These are phyloP conservation scores for human (Homo sapiens) DNA, from an alignment of 2,113 vertebrate genomes.

Conservation along the genomic window DNA sequence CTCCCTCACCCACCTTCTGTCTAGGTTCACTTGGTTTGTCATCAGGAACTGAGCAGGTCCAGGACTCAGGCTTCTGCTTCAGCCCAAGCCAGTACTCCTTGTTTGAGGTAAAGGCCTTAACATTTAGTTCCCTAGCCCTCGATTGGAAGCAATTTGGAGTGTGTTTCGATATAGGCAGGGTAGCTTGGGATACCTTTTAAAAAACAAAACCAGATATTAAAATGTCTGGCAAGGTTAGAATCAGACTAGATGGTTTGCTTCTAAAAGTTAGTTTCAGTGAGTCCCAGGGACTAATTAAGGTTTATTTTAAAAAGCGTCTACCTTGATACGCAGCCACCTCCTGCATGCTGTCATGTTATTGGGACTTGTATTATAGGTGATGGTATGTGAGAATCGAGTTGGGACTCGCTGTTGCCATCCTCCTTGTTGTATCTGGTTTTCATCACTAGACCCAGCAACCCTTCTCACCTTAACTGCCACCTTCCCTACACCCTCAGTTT, in stretches of 20 bases:
- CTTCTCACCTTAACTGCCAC: neutral
- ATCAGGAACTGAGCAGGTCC: slow-evolving; percentile 58
- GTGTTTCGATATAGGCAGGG: slow-evolving; percentile 65
- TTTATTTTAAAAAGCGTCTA: slow-evolving; percentile 68
- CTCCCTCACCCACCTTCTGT: neutral
- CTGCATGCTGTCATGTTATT: slow-evolving; percentile 75
- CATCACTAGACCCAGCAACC: slow-evolving; percentile 40
- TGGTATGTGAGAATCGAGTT: slow-evolving; percentile 42
- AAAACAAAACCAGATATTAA: slow-evolving; percentile 44
- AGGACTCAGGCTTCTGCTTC: slow-evolving; percentile 61
- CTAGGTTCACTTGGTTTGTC: slow-evolving; percentile 44
- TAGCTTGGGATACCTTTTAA: slow-evolving; percentile 63
- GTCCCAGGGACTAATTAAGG: slow-evolving; percentile 76
- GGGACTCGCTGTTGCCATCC: slow-evolving; percentile 24
- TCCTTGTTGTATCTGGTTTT: slow-evolving; percentile 57
- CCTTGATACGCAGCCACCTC: slow-evolving; percentile 62
- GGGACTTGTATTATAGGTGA: slow-evolving; percentile 62
- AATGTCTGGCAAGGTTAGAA: slow-evolving; percentile 65
- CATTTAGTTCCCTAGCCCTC: slow-evolving; percentile 49
- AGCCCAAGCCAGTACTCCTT: slow-evolving; percentile 62
- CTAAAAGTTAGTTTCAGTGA: slow-evolving; percentile 72
- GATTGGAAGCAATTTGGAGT: slow-evolving; percentile 45
- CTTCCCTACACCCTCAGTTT: neutral
- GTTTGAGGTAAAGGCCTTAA: slow-evolving; percentile 66
- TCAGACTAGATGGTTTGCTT: slow-evolving; percentile 72